Conservation (phyloP, 2,888 invertebrate species). For the Hybos culiciformis region DNA sequence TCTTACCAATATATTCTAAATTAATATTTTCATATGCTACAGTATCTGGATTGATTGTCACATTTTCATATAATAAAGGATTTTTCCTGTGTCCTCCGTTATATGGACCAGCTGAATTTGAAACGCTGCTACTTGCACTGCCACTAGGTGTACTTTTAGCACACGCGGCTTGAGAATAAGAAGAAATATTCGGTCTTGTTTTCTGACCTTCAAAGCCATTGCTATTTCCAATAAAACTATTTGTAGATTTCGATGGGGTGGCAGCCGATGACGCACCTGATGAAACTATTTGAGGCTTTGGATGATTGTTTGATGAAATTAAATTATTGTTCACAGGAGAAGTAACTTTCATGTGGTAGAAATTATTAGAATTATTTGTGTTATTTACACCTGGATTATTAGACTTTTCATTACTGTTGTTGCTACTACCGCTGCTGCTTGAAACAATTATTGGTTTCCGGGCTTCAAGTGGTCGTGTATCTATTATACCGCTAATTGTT, state of each 20-base stretch:
- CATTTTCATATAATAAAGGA: slow-evolving; percentile 35
- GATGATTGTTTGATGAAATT: slow-evolving; percentile 12
- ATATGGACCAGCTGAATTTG: too few species aligned
- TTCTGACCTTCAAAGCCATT: slow-evolving; percentile 4
- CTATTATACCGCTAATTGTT: slow-evolving; percentile 57
- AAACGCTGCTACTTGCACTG: slow-evolving; percentile 7
- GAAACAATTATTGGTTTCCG: slow-evolving; percentile 21
- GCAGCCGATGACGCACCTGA: slow-evolving; percentile 10
- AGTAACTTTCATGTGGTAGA: slow-evolving; percentile 14
- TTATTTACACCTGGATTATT: not conserved
- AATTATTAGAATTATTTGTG: slow-evolving; percentile 12
- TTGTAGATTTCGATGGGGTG: slow-evolving; percentile 5
- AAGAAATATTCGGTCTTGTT: slow-evolving; percentile 7
- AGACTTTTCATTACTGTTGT: slow-evolving; percentile 9
- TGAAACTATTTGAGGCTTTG: slow-evolving; percentile 14
- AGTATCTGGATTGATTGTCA: slow-evolving; percentile 38
- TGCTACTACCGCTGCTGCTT: too few species aligned
- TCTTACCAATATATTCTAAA: slow-evolving; percentile 77
- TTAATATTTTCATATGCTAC: slow-evolving; percentile 78
- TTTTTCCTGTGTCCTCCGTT: slow-evolving; percentile 7
- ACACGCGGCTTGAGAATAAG: slow-evolving; percentile 13
- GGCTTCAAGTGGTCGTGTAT: slow-evolving; percentile 40
- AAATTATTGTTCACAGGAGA: not conserved
- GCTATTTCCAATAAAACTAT: not conserved
- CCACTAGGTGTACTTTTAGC: slow-evolving; percentile 10